Conservation (phyloP, 2,113 vertebrate genomes). For the Corvus hawaiiensis region DNA sequence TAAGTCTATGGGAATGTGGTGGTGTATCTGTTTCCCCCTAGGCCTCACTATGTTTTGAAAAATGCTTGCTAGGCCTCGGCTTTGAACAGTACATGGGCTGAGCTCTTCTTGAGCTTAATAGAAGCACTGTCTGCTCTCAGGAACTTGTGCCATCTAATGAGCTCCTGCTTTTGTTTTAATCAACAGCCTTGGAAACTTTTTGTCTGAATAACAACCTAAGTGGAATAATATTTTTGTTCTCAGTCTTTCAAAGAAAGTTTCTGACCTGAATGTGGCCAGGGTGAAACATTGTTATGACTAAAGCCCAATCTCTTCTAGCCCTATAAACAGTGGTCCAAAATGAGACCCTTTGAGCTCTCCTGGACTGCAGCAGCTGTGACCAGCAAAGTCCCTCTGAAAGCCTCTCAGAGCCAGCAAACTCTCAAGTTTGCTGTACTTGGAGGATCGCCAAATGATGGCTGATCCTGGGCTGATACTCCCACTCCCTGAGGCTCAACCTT, state of each 20-base stretch:
- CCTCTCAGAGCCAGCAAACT: background rate
- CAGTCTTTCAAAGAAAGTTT: background rate
- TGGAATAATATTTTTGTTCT: background rate
- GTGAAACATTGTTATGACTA: background rate
- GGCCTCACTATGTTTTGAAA: background rate
- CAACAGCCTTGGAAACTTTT: background rate
- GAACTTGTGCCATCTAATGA: background rate
- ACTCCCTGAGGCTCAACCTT: background rate
- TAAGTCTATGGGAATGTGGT: background rate
- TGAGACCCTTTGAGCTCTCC: background rate
- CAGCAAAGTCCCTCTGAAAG: background rate
- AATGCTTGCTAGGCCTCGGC: background rate
- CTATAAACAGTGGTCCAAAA: background rate
- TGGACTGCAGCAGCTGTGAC: background rate
- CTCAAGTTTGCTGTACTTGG: background rate
- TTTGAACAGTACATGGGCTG: background rate
- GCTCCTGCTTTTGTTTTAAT: background rate
- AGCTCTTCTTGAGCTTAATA: background rate
- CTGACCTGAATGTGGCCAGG: background rate
- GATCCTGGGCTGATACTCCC: background rate
- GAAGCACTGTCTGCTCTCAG: background rate
- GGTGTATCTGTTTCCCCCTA: background rate
- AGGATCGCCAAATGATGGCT: background rate
- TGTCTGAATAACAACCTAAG: background rate
- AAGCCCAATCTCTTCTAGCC: background rate